phyloP scores from a whole-genome alignment of 2,797 vertebrate species.

The Phoxinus dragarum region DNA sequence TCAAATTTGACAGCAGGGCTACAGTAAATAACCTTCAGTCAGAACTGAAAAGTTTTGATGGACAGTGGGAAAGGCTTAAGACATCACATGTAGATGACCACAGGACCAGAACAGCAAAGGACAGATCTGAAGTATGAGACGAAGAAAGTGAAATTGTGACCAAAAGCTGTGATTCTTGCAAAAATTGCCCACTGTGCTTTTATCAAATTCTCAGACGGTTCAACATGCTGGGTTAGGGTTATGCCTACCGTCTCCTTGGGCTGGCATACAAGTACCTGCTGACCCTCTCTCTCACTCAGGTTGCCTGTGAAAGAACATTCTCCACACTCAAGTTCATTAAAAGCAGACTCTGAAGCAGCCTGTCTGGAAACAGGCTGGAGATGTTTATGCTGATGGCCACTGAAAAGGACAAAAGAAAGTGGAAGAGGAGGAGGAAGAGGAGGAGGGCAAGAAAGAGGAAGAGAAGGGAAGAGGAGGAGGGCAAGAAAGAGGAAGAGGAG shows the following conservation, averaged over 20 bases:
- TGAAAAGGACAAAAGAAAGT: neutral
- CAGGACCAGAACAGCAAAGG: neutral
- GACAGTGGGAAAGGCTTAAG: constrained; percentile 30
- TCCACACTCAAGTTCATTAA: too few species aligned
- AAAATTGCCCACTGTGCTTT: neutral
- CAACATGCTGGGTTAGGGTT: too few species aligned
- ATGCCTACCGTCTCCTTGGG: too few species aligned
- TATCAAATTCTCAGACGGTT: too few species aligned
- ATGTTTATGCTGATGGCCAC: neutral
- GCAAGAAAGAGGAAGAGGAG: too few species aligned
- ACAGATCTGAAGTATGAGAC: neutral
- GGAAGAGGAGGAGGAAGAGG: too few species aligned
- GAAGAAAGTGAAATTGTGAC: neutral
- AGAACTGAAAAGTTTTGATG: constrained; percentile 39
- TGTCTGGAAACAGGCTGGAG: neutral
- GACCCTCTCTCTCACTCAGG: too few species aligned
- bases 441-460: too few species aligned
- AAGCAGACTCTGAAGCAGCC: neutral
- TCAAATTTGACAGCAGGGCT: neutral
- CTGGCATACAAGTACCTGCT: too few species aligned
- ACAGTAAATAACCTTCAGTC: neutral
- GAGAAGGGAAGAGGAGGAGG: too few species aligned
- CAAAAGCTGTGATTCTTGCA: neutral
- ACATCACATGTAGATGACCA: neutral
- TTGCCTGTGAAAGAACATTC: too few species aligned